These are phyloP conservation scores for Prostheceraeus crozeri DNA, from an alignment of 2,888 invertebrate genomes.

Conservation along the genomic window DNA sequence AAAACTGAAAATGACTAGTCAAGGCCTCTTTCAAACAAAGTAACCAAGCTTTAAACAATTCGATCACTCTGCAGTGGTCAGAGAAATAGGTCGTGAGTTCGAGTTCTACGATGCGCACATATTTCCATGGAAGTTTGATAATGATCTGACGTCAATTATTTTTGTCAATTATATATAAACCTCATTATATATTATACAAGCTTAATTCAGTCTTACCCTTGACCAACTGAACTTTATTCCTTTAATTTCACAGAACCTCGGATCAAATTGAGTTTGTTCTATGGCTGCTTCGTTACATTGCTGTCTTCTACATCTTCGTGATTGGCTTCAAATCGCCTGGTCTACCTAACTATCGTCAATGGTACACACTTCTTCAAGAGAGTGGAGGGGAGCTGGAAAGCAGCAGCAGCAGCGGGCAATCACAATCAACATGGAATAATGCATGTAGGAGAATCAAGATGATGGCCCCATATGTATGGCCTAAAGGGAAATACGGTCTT, in stretches of 20 bases:
- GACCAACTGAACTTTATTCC: too few relatives aligned
- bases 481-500: conserved; percentile 68
- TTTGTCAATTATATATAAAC: too few relatives aligned
- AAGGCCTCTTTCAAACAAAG: too few relatives aligned
- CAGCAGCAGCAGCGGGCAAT: neutral
- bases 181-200: too few relatives aligned
- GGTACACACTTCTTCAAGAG: neutral
- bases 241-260: conserved; percentile 59
- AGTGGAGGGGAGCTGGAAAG: neutral
- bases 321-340: conserved; percentile 59
- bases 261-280: conserved; percentile 78
- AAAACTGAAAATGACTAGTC: too few relatives aligned
- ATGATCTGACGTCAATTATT: too few relatives aligned
- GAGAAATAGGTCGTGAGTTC: too few relatives aligned
- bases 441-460: conserved; percentile 70
- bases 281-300: conserved; percentile 73
- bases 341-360: conserved; percentile 41
- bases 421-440: conserved; percentile 56
- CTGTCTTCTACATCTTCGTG: conserved; percentile 70
- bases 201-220: too few relatives aligned
- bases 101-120: too few relatives aligned
- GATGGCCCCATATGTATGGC: conserved; percentile 87
- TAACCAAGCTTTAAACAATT: too few relatives aligned
- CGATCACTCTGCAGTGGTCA: too few relatives aligned
- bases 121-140: too few relatives aligned